Base-by-base conservation (phyloP, 1,140 invertebrate genomes). In the Planococcus citri region DNA sequence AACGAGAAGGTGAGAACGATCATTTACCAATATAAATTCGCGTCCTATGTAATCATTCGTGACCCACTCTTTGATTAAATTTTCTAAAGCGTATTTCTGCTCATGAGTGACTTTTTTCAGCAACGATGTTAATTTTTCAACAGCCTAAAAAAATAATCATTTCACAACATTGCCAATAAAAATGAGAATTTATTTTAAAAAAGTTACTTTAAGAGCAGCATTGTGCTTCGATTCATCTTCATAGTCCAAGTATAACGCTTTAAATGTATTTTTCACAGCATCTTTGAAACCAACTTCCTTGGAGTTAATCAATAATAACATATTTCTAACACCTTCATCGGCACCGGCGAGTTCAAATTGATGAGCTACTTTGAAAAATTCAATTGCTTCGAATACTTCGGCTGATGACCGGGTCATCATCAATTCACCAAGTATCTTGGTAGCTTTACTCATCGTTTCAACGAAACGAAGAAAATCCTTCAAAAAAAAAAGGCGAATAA, bases 341-440 rank as follows among this genome's bases (percentile, higher is more conserved):
- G 89, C 86, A 8, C 88, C 85, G 41, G 84, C 80, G 17, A 94
- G 82, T 67, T 87, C 85, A 76, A 92, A 92, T 74, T 90, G 84
- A 75, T 86, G 88, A 2, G 88, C 88, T 0, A 85, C 85, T 0
- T 89, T 89, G 72, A 95, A 89, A 75, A 95, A 90, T 68, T 90
- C 85, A 57, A 94, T 88, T 0, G 92, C 87, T 79, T 94, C 92
- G 38, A 87, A 82, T 77, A 94, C 92, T 0, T 87, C 83, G 0
- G 84, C 81, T 71, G 71, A 72, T 58, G 73, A 70, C 1, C 70
- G 70, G 12, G 3, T 33, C 41, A 73, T 72, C 67, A 75, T 27
- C 14, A 75, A 67, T 27, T 72, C 68, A 27, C 64, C 41, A 22
- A 76, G 71, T 17, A 71, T 69, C n/a, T 37, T 27, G 8, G 70